Evolutionary conservation across 2,113 vertebrate genomes (phyloP).

Genomic region (Alces alces): DNA sequence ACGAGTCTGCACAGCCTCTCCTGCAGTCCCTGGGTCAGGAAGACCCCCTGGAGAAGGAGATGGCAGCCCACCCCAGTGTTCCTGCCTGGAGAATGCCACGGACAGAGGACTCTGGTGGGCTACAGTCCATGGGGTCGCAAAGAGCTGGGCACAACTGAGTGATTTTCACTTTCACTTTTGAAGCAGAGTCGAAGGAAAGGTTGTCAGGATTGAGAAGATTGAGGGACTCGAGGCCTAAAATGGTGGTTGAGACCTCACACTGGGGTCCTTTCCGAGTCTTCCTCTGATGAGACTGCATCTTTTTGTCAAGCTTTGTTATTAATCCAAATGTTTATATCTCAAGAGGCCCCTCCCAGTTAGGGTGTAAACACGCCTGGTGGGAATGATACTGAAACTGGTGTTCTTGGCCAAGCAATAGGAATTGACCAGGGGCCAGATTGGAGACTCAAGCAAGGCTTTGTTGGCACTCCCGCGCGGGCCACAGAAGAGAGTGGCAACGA

Average conservation of each 20-base stretch:
- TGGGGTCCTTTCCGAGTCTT: neutral
- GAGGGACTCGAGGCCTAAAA: neutral
- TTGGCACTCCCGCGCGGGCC: neutral
- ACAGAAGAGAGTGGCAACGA: neutral
- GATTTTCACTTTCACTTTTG: neutral
- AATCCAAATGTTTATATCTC: neutral
- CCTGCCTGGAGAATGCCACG: neutral
- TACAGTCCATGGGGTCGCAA: neutral
- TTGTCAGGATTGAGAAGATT: neutral
- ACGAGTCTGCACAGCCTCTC: accelerated
- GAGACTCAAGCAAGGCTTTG: neutral
- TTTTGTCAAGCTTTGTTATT: neutral
- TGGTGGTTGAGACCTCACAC: neutral
- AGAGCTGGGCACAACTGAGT: neutral
- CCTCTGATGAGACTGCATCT: neutral
- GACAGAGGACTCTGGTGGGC: neutral
- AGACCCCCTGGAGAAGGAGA: neutral
- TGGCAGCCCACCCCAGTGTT: neutral
- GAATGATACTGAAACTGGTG: neutral
- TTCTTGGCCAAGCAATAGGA: neutral
- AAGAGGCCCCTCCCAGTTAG: neutral
- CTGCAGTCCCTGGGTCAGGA: neutral
- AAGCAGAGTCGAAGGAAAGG: neutral
- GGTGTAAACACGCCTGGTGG: neutral
- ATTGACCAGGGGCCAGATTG: accelerated